A percentile compares a stretch with the other conserved stretches of the same genome.
These are phyloP conservation scores for Lydus trimaculatus DNA, from an alignment of 2,888 invertebrate species.

Conservation along the genomic window DNA sequence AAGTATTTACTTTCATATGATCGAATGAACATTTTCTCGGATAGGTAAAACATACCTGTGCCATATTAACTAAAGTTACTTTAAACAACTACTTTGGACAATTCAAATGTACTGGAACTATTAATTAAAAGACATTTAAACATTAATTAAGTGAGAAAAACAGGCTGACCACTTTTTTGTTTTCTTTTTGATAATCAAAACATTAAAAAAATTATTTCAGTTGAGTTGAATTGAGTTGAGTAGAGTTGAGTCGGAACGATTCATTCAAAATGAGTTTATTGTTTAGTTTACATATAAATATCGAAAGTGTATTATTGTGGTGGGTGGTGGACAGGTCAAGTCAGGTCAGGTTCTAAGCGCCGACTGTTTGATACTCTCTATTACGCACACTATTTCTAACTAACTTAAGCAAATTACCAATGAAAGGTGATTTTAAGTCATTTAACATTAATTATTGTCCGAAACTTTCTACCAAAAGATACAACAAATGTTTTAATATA, in stretches of 20 bases:
- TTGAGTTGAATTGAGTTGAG: no score
- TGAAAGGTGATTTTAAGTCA: slow-evolving; percentile 39
- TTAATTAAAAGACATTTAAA: background rate
- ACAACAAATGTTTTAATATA: slow-evolving; percentile 41
- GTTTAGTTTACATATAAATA: slow-evolving; percentile 52
- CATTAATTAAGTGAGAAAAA: no score
- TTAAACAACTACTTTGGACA: background rate
- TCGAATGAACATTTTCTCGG: slow-evolving; percentile 17
- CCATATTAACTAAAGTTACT: background rate
- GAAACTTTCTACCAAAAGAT: slow-evolving; percentile 39
- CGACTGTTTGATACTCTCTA: slow-evolving; percentile 41
- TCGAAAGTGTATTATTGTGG: slow-evolving; percentile 50
- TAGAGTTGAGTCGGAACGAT: background rate
- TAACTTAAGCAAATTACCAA: slow-evolving; percentile 46
- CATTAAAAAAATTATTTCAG: background rate
- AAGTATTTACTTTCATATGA: slow-evolving; percentile 46
- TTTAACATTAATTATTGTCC: slow-evolving; percentile 49
- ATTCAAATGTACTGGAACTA: background rate
- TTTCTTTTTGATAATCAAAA: background rate
- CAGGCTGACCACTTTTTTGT: no score
- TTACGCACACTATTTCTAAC: slow-evolving; percentile 43
- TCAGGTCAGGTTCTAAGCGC: no score
- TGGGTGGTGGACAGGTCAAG: no score
- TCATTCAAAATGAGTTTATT: slow-evolving; percentile 36
- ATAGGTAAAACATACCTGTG: background rate